Percentiles rank a stretch among this genome's conserved stretches.
phyloP scores from a whole-genome alignment of 1,140 invertebrate species.

The Pseudomyrmex gracilis region DNA sequence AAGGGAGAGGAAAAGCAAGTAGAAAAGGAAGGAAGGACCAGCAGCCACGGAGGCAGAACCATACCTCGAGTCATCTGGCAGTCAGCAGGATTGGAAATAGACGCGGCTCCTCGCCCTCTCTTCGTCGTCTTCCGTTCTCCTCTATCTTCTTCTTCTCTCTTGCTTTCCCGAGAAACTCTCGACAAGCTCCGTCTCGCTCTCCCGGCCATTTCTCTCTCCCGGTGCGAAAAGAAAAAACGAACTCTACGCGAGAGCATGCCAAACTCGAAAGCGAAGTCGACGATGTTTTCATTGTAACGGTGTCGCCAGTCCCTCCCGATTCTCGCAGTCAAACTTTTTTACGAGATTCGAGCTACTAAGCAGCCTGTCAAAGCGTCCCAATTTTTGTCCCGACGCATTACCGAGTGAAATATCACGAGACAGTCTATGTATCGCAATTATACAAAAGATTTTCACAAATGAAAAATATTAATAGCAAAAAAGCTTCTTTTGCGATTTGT shows the following conservation, averaged over 20 bases:
- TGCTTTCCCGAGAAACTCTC: conserved; percentile 39
- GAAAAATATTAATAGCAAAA: not conserved
- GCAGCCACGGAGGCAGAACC: conserved; percentile 67
- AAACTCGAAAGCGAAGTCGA: conserved; percentile 75
- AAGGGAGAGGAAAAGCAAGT: conserved; percentile 49
- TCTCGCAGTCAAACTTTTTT: conserved; percentile 59
- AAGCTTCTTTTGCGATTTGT: too few relatives aligned
- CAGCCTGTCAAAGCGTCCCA: conserved; percentile 71
- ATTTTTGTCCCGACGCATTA: conserved; percentile 56
- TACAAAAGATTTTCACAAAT: not conserved
- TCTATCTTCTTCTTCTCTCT: conserved; percentile 63
- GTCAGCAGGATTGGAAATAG: conserved; percentile 84
- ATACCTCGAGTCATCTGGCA: conserved; percentile 83
- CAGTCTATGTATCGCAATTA: not conserved
- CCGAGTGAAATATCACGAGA: not conserved
- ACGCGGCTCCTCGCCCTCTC: conserved; percentile 70
- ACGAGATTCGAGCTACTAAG: conserved; percentile 58
- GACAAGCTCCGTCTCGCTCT: conserved; percentile 45
- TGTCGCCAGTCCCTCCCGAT: conserved; percentile 58
- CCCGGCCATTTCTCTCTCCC: conserved; percentile 54
- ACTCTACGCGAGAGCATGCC: conserved; percentile 71
- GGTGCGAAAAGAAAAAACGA: conserved; percentile 64
- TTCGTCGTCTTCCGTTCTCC: conserved; percentile 49
- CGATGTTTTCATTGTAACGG: conserved; percentile 84
- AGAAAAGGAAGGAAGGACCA: conserved; percentile 67